Evolutionary conservation across 2,113 vertebrate species (phyloP).

Genomic region (Larimichthys crocea): DNA sequence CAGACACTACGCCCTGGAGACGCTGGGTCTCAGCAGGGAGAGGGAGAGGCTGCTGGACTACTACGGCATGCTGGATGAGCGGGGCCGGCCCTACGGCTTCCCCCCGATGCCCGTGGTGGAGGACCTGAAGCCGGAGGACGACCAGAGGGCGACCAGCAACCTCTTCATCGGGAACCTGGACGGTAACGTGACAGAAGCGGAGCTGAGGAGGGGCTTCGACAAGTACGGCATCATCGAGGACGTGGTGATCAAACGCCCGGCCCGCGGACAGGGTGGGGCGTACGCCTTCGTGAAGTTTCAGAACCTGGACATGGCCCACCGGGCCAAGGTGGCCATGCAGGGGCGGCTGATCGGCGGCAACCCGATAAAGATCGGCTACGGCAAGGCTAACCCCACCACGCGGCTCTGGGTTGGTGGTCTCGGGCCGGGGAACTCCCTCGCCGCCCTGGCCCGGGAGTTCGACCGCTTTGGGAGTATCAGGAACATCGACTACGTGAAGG

Average conservation of each 20-base stretch:
- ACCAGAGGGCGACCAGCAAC: constrained; percentile 96
- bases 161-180: constrained; percentile 98
- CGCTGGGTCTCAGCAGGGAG: constrained; percentile 87
- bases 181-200: constrained; percentile 91
- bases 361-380: constrained; percentile 96
- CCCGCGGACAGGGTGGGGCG: constrained; percentile 91
- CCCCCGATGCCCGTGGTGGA: constrained; percentile 88
- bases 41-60: constrained; percentile 92
- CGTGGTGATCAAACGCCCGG: constrained; percentile 95
- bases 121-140: constrained; percentile 96
- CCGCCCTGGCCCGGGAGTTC: constrained; percentile 94
- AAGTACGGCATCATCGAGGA: constrained; percentile 98
- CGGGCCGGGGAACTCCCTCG: constrained; percentile 91
- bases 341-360: constrained; percentile 94
- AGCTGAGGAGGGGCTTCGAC: constrained; percentile 93
- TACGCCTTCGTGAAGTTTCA: constrained; percentile 99
- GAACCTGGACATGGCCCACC: constrained; percentile 98
- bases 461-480: constrained; percentile 98
- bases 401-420: constrained; percentile 97
- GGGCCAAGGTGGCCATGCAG: constrained; percentile 98
- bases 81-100: constrained; percentile 90
- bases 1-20: constrained; percentile 89
- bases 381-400: constrained; percentile 97
- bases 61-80: constrained; percentile 92
- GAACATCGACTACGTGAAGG: constrained; percentile 97